These are phyloP conservation scores for Gadus chalcogrammus DNA, from an alignment of 2,113 vertebrate genomes.

Conservation along the genomic window DNA sequence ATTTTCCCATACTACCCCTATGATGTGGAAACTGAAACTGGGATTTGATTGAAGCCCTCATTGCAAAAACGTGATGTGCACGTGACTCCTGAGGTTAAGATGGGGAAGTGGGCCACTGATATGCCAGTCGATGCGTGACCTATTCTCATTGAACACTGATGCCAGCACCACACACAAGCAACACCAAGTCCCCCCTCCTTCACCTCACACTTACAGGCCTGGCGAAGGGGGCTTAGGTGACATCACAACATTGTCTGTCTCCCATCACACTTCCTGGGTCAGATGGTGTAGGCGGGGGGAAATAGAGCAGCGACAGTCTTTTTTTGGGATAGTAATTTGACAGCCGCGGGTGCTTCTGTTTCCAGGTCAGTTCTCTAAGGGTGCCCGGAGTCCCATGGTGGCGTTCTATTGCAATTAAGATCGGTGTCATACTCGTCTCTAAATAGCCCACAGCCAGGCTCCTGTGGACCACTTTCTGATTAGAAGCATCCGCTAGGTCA, in stretches of 20 bases:
- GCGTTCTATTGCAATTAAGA: slow-evolving; percentile 56
- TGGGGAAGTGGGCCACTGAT: too few relatives aligned
- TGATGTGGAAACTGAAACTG: too few relatives aligned
- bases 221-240: neutral
- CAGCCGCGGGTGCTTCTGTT: slow-evolving; percentile 40
- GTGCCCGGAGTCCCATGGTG: slow-evolving; percentile 37
- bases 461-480: slow-evolving; percentile 44
- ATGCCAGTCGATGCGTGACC: neutral
- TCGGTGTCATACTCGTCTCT: slow-evolving; percentile 54
- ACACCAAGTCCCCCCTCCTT: neutral
- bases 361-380: slow-evolving; percentile 63
- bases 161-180: neutral
- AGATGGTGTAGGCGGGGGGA: slow-evolving; percentile 35
- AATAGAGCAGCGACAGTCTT: slow-evolving; percentile 53
- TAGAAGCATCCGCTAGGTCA: slow-evolving; percentile 41
- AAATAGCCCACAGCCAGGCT: slow-evolving; percentile 53
- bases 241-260: neutral
- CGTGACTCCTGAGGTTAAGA: too few relatives aligned
- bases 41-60: too few relatives aligned
- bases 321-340: slow-evolving; percentile 61
- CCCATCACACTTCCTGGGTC: slow-evolving; percentile 35
- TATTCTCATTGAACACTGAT: too few relatives aligned
- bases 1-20: too few relatives aligned
- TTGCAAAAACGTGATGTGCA: too few relatives aligned
- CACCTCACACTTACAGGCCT: neutral